Base-by-base conservation (phyloP, 1,140 invertebrate species). In the Bombus affinis region DNA sequence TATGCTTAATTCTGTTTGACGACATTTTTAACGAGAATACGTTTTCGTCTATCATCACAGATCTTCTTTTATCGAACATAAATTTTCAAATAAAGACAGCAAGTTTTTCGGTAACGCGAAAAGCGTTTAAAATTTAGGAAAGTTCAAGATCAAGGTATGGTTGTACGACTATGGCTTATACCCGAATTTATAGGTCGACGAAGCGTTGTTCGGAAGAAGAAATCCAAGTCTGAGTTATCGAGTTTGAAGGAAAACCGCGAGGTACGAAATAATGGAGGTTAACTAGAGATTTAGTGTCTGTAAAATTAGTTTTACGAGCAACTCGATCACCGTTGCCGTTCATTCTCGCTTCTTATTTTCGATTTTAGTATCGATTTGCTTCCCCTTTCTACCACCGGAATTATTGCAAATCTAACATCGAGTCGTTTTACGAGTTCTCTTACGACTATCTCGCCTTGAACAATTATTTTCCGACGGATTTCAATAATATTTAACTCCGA, bases 251-350 rank as follows among this genome's bases (percentile, higher is more conserved):
- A n/a, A 53, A 80, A 68, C 65, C 65, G 22, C 42, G 44, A 15
- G 10, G 32, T n/a, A 32, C 18, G 25, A 42, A 44, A 32, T 44
- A 78, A 78, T 13, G 18, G 39, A n/a, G 18, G 12, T 32, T 15
- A 62, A 66, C n/a, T 65, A n/a, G 28, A 53, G 62, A 80, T 68
- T 68, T 68, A 80, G 44, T 25, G 65, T 25, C 25, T 68, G 32
- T 70, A 70, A 80, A 80, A 47, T 47, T 53, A 68, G n/a, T 39
- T 68, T 70, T 53, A 70, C 65, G 65, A 25, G 39, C 39, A 39
- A 3, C 18, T n/a, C 18, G 37, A 35, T 53, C 65, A 39, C 32
- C 44, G 10, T 37, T n/a, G 18, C 6, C 32, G 65, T 47, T 13
- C n/a, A 2, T 44, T 37, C 15, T 18, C 10, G n/a, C 44, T 79